Percentiles rank a stretch among this genome's conserved stretches.
phyloP scores from a whole-genome alignment of 2,113 vertebrate genomes.

The Oenanthe melanoleuca region DNA sequence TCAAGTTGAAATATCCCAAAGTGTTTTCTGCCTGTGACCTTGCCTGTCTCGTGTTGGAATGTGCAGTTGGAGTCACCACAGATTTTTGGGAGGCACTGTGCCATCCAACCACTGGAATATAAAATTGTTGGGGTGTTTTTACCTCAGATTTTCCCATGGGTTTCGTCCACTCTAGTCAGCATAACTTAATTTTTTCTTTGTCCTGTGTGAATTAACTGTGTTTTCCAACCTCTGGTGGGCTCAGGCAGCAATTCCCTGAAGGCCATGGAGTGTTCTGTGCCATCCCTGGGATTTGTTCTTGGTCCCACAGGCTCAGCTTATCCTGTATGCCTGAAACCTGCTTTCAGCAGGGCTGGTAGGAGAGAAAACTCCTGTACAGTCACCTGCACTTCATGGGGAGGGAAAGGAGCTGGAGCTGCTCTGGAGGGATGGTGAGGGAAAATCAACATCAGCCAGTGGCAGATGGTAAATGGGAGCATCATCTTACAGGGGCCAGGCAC shows the following conservation, averaged over 20 bases:
- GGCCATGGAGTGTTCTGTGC: not conserved
- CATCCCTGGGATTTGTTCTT: not conserved
- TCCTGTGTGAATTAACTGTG: not conserved
- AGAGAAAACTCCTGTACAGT: not conserved
- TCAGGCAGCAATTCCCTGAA: not conserved
- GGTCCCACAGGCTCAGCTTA: not conserved
- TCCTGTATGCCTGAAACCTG: not conserved
- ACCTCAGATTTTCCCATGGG: not conserved
- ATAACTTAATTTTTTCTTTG: not conserved
- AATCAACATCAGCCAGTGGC: not conserved
- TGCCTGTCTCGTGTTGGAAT: accelerated
- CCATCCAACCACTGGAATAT: not conserved
- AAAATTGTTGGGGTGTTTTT: not conserved
- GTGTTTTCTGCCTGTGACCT: not conserved
- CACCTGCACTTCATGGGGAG: not conserved
- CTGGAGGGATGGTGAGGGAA: not conserved
- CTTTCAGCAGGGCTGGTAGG: not conserved
- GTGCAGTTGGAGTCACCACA: not conserved
- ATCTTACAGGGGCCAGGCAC: not conserved
- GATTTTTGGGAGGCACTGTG: not conserved
- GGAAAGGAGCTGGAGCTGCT: not conserved
- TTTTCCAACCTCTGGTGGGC: not conserved
- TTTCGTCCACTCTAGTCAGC: not conserved
- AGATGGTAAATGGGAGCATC: not conserved
- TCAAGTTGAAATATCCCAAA: not conserved